Conservation (phyloP, 2,113 vertebrate species). For the Verasper variegatus region DNA sequence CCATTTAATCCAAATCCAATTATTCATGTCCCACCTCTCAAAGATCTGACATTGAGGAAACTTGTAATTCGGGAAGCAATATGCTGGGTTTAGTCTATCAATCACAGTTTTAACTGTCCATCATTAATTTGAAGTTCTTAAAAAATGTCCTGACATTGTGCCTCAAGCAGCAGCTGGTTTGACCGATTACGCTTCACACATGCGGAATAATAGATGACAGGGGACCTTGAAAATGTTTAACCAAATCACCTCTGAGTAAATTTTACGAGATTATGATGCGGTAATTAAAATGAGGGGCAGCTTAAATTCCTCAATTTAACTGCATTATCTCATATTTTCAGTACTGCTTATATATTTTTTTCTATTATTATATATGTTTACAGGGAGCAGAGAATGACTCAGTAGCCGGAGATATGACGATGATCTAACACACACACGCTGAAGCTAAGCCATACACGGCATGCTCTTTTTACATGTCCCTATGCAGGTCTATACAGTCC, state of each 20-base stretch:
- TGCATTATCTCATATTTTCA: background rate
- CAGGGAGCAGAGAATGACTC: background rate
- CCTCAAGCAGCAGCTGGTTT: slow-evolving; percentile 5
- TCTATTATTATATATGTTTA: background rate
- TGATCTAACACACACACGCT: background rate
- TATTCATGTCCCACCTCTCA: too few species aligned
- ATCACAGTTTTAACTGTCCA: slow-evolving; percentile 24
- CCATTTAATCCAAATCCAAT: too few species aligned
- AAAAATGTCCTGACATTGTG: background rate
- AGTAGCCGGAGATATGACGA: background rate
- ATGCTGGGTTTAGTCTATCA: slow-evolving; percentile 6
- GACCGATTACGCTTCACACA: background rate
- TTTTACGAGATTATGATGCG: background rate
- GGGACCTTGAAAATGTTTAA: slow-evolving; percentile 7
- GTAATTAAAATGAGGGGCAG: background rate
- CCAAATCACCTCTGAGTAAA: slow-evolving; percentile 10
- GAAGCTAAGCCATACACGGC: too few species aligned
- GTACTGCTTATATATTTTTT: background rate
- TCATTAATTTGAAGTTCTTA: slow-evolving; percentile 19
- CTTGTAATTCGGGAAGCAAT: too few species aligned
- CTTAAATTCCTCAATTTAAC: background rate
- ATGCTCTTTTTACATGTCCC: too few species aligned
- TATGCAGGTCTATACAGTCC: background rate
- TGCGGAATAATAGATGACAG: slow-evolving; percentile 12
- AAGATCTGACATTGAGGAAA: too few species aligned